These are phyloP conservation scores for mouse (Mus musculus) DNA, from an alignment of 2,113 vertebrate genomes.

Conservation along the genomic window DNA sequence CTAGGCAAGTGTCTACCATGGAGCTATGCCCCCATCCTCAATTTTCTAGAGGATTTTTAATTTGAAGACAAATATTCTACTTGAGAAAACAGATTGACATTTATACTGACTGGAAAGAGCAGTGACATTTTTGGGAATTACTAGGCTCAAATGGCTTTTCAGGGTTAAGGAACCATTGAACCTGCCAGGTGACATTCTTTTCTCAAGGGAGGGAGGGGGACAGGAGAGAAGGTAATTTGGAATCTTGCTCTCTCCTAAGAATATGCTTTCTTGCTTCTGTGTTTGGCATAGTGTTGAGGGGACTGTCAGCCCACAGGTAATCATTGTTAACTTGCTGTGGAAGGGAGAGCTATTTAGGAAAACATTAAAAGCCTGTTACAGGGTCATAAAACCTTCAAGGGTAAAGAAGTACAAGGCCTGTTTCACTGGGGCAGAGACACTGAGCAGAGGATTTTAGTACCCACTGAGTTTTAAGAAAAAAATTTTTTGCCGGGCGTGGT, in stretches of 20 bases:
- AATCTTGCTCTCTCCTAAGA: slow-evolving; percentile 64
- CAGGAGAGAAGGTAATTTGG: slow-evolving; percentile 63
- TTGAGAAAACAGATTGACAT: slow-evolving; percentile 61
- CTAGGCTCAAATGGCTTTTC: slow-evolving; percentile 59
- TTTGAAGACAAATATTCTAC: slow-evolving; percentile 52
- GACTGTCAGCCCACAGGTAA: slow-evolving; percentile 72
- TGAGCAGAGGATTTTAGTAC: slow-evolving; percentile 32
- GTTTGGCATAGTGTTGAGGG: slow-evolving; percentile 68
- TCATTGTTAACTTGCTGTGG: slow-evolving; percentile 68
- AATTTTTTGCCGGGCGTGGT: too few relatives aligned
- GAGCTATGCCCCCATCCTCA: background rate
- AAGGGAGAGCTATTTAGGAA: slow-evolving; percentile 68
- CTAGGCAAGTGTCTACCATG: background rate
- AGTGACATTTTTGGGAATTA: slow-evolving; percentile 69
- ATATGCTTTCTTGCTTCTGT: slow-evolving; percentile 55
- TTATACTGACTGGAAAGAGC: slow-evolving; percentile 67
- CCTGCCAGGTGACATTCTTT: slow-evolving; percentile 70
- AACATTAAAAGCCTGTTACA: slow-evolving; percentile 68
- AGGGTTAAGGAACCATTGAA: slow-evolving; percentile 59
- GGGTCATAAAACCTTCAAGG: slow-evolving; percentile 64
- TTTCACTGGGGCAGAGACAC: slow-evolving; percentile 1
- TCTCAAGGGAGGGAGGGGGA: slow-evolving; percentile 57
- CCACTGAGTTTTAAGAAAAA: slow-evolving; percentile 46
- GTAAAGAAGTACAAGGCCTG: slow-evolving; percentile 65
- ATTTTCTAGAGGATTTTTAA: slow-evolving; percentile 52